phyloP scores from a whole-genome alignment of 2,113 vertebrate genomes.

The Tachuris rubrigastra region DNA sequence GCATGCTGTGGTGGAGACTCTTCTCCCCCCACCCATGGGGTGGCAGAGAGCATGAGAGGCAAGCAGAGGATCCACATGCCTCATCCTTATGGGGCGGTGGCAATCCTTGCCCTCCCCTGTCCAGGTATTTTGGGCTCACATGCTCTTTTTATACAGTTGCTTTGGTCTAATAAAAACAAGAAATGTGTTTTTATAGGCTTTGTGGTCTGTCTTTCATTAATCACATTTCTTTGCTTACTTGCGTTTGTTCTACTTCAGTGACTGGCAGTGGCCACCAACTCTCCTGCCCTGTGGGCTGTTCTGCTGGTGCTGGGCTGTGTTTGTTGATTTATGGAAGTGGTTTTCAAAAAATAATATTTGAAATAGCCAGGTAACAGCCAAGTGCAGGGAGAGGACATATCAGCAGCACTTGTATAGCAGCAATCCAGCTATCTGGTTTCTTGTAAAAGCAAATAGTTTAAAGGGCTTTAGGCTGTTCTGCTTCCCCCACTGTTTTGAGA shows the following conservation, averaged over 20 bases:
- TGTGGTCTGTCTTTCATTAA: slow-evolving; percentile 55
- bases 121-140: rapidly evolving
- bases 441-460: slow-evolving; percentile 35
- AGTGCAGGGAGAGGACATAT: background rate
- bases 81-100: background rate
- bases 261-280: background rate
- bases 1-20: background rate
- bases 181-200: slow-evolving; percentile 41
- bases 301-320: background rate
- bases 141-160: background rate
- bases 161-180: slow-evolving; percentile 43
- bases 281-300: background rate
- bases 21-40: background rate
- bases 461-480: background rate
- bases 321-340: slow-evolving; percentile 62
- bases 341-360: slow-evolving; percentile 60
- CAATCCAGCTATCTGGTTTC: slow-evolving; percentile 14
- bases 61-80: rapidly evolving
- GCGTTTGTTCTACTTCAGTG: slow-evolving; percentile 29
- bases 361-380: slow-evolving; percentile 44
- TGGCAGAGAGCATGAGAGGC: background rate
- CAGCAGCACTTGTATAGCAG: background rate
- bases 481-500: background rate
- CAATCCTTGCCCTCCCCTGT: background rate
- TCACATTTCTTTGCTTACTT: slow-evolving; percentile 2